Conservation (phyloP, 2,888 invertebrate species). For the Drosophila meridionalis region DNA sequence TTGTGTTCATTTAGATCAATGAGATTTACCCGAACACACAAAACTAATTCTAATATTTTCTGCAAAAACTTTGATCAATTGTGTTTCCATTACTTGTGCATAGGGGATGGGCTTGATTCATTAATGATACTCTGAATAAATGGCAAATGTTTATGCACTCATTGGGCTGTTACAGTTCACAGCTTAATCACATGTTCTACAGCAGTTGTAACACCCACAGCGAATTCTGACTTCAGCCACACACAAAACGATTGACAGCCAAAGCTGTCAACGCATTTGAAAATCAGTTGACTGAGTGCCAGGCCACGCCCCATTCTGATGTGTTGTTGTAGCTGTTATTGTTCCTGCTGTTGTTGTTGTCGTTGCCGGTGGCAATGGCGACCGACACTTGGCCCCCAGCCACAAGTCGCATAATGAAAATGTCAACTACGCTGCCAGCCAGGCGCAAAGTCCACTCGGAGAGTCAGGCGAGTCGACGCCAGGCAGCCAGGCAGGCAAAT, state of each 20-base stretch:
- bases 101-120: constrained; percentile 17
- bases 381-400: constrained; percentile 63
- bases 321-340: constrained; percentile 18
- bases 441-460: constrained; percentile 59
- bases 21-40: neutral
- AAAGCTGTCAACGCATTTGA: constrained; percentile 75
- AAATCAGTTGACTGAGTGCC: constrained; percentile 70
- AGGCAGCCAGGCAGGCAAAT: constrained; percentile 29
- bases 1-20: neutral
- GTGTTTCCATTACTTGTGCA: neutral
- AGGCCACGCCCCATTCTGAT: constrained; percentile 41
- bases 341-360: constrained; percentile 13
- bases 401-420: constrained; percentile 71
- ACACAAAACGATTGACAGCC: constrained; percentile 73
- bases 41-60: neutral
- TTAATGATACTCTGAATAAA: constrained; percentile 8
- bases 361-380: constrained; percentile 66
- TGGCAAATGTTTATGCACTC: constrained; percentile 42
- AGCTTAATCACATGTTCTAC: constrained; percentile 61
- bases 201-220: constrained; percentile 60
- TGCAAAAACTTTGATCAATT: neutral
- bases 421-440: constrained; percentile 61
- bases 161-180: constrained; percentile 46
- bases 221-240: constrained; percentile 34
- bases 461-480: constrained; percentile 21